Percentiles rank a stretch among this genome's conserved stretches.
These are phyloP conservation scores for Chanos chanos DNA, from an alignment of 2,797 vertebrate species.

Conservation along the genomic window DNA sequence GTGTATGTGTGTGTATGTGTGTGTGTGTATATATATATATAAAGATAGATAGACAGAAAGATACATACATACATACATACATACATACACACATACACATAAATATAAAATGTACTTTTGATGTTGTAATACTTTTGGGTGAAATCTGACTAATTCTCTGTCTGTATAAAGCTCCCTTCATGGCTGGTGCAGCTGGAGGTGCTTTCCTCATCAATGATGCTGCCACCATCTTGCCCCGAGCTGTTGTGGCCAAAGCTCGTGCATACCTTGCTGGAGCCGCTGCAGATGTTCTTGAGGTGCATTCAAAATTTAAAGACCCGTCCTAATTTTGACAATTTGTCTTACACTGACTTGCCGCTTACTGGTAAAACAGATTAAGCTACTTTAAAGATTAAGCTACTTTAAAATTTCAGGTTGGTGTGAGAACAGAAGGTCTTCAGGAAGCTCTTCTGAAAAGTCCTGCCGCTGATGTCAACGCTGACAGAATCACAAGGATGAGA, in stretches of 20 bases:
- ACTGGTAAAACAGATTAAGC: neutral
- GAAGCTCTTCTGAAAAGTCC: constrained; percentile 67
- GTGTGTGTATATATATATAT: too few species aligned
- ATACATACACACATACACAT: too few species aligned
- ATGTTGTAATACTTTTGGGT: too few species aligned
- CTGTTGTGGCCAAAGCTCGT: constrained; percentile 61
- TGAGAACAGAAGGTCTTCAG: constrained; percentile 68
- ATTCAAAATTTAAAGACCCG: too few species aligned
- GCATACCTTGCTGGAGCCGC: constrained; percentile 73
- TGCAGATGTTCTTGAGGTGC: constrained; percentile 76
- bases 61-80: too few species aligned
- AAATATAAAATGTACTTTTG: neutral
- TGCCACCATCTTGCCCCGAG: constrained; percentile 64
- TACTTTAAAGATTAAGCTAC: too few species aligned
- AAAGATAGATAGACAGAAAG: too few species aligned
- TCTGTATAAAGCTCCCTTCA: constrained; percentile 63
- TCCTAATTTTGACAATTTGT: too few species aligned
- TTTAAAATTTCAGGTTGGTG: constrained; percentile 76
- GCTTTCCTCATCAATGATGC: constrained; percentile 72
- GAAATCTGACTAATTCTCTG: neutral
- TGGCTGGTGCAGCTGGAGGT: constrained; percentile 71
- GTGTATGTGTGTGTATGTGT: too few species aligned
- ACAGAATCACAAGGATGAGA: constrained; percentile 66
- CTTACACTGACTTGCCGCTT: too few species aligned
- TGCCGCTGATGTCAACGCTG: constrained; percentile 43